Conservation (phyloP, 2,797 vertebrate species). For the Dermochelys coriacea region DNA sequence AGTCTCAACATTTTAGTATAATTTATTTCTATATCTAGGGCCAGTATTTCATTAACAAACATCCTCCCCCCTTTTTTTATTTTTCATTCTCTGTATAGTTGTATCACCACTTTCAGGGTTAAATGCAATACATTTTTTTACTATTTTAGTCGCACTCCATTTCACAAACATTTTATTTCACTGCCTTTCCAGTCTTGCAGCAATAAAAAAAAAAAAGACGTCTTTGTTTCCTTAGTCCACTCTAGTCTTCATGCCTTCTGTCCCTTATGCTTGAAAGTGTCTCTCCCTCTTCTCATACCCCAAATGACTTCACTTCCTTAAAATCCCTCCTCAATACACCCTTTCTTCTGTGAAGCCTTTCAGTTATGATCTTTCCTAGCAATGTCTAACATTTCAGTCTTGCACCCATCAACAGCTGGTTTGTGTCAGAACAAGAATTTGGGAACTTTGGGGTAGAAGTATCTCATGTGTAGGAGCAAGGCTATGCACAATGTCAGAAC, state of each 20-base stretch:
- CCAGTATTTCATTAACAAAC: background rate
- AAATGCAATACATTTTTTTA: background rate
- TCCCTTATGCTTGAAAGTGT: background rate
- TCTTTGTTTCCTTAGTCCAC: background rate
- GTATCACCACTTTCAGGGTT: background rate
- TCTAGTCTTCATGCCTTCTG: background rate
- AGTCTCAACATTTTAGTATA: background rate
- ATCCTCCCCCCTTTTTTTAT: background rate
- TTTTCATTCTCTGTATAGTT: background rate
- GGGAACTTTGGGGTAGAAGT: background rate
- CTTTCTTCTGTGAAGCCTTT: background rate
- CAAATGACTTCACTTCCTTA: background rate
- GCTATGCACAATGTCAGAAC: background rate
- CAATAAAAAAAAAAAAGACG: background rate
- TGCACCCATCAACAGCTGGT: background rate
- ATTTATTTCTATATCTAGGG: background rate
- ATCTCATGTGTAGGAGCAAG: constrained; percentile 7
- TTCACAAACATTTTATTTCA: background rate
- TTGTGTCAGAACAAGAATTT: background rate
- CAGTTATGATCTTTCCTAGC: background rate
- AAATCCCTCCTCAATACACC: background rate
- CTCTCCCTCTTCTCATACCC: background rate
- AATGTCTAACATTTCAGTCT: background rate
- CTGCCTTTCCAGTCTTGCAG: background rate
- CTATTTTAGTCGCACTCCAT: background rate